phyloP scores from a whole-genome alignment of 2,113 vertebrate genomes.

The Emydocephalus ijimae region DNA sequence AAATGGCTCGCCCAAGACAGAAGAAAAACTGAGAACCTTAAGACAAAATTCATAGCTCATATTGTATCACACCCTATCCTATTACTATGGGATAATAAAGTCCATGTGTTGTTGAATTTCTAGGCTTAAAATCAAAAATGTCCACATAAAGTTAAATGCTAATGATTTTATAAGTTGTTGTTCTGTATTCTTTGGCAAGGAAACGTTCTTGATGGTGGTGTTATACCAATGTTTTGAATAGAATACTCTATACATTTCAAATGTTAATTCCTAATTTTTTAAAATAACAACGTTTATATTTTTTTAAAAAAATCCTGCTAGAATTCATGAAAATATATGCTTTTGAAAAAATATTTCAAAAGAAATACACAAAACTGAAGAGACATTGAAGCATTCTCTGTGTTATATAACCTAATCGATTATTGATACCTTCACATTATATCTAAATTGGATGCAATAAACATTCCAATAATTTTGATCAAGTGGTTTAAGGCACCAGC shows the following conservation, averaged over 20 bases:
- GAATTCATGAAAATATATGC: background rate
- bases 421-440: background rate
- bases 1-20: background rate
- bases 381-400: background rate
- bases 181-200: background rate
- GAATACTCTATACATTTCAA: background rate
- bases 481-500: background rate
- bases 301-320: background rate
- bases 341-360: background rate
- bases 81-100: background rate
- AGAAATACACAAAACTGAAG: background rate
- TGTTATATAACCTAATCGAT: background rate
- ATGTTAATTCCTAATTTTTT: background rate
- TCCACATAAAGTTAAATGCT: background rate
- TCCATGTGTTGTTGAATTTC: background rate
- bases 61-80: background rate
- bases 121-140: background rate
- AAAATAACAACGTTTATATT: background rate
- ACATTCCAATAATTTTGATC: background rate
- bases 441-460: background rate
- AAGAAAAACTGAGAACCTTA: background rate
- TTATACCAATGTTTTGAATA: background rate
- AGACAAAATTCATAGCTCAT: background rate
- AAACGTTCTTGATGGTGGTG: background rate
- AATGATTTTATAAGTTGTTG: background rate